Evolutionary conservation across 2,888 invertebrate species (phyloP).

Genomic region (Himalopsyche anomala): DNA sequence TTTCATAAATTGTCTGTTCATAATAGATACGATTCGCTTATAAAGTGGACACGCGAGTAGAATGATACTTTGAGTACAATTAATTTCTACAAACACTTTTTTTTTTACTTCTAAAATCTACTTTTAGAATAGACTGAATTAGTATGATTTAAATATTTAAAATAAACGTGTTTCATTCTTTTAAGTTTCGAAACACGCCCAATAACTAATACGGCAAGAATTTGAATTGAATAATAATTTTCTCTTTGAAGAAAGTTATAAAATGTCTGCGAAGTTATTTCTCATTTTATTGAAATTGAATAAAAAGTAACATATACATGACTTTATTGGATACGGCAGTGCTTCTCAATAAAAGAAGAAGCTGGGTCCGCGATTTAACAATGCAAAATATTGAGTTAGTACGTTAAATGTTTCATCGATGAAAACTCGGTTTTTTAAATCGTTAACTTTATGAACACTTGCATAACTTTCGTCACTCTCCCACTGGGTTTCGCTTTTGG

Average conservation of each 20-base stretch:
- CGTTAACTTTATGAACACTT: too few relatives aligned
- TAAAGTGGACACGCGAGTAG: background rate
- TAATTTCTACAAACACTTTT: background rate
- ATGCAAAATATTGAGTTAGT: background rate
- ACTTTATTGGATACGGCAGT: background rate
- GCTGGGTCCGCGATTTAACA: background rate
- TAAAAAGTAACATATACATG: background rate
- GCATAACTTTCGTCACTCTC: too few relatives aligned
- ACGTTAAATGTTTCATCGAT: too few relatives aligned
- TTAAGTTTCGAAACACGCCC: background rate
- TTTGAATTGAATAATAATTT: slow-evolving; percentile 13
- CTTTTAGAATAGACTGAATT: background rate
- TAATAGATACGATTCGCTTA: background rate
- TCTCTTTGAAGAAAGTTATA: background rate
- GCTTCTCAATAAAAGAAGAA: background rate
- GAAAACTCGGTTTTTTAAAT: too few relatives aligned
- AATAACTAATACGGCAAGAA: background rate
- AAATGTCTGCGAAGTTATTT: background rate
- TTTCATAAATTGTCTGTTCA: too few relatives aligned
- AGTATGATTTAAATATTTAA: background rate
- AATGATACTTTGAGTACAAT: background rate
- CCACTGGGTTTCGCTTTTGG: too few relatives aligned
- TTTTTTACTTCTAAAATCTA: background rate
- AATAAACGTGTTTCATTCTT: background rate
- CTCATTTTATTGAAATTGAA: background rate